Evolutionary conservation across 2,888 invertebrate species (phyloP).

Genomic region (Heliothis peltigera): DNA sequence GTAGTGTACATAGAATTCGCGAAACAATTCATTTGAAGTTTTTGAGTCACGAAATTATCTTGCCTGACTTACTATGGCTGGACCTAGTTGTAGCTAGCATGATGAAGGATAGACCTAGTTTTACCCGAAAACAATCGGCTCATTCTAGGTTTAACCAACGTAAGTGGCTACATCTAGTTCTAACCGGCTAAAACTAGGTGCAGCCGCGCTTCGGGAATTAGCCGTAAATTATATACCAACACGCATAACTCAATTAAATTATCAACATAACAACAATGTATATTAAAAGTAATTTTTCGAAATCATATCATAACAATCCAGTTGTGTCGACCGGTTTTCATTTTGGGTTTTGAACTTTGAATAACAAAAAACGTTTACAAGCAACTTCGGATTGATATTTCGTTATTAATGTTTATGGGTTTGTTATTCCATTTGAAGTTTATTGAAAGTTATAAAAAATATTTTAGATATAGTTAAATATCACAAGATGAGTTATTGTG

Average conservation of each 20-base stretch:
- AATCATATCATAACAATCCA: constrained; percentile 14
- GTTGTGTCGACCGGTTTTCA: constrained; percentile 36
- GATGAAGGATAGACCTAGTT: no score
- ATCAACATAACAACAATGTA: constrained; percentile 15
- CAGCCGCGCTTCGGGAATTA: no score
- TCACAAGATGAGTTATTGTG: neutral
- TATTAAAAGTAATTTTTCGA: constrained; percentile 30
- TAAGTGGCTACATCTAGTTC: no score
- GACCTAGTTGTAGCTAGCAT: no score
- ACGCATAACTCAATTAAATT: neutral
- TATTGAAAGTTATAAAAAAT: neutral
- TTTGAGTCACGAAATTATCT: neutral
- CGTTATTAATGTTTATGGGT: constrained; percentile 12
- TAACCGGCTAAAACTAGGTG: no score
- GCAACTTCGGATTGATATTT: constrained; percentile 23
- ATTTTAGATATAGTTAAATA: neutral
- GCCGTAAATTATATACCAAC: no score
- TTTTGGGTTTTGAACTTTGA: constrained; percentile 23
- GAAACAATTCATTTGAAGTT: constrained; percentile 4
- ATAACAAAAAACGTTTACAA: constrained; percentile 18
- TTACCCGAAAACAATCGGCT: no score
- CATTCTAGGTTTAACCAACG: no score
- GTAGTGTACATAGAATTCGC: constrained; percentile 14
- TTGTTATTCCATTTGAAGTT: neutral
- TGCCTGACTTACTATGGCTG: no score